Evolutionary conservation across 1,140 invertebrate genomes (phyloP), one percentile per base, ranked within the genome.

Genomic region (Campoletis sonorensis): DNA sequence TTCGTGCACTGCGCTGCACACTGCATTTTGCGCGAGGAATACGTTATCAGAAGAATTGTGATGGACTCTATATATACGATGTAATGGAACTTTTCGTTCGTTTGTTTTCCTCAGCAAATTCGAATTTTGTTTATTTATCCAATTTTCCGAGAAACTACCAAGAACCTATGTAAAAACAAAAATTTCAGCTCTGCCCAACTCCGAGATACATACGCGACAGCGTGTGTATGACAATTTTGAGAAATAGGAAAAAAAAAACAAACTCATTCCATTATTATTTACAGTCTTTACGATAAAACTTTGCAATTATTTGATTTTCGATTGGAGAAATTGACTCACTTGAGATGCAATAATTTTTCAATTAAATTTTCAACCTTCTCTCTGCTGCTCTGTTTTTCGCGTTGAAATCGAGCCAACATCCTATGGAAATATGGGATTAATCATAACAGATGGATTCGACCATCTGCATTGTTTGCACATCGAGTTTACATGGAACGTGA

Each of bases 1-100:
- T 26, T 67, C 61, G 21, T 27, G 8, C 13, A 58, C 61, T 58
- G 16, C 18, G 61, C 23, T 51, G 27, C 27, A 30, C 33, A 21
- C 33, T n/a, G 51, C n/a, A 30, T 26, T 70, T 54, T 54, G 18
- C 58, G 72, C 72, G 70, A 49, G 45, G 1, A 72, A 23, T 40
- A 16, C 7, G 16, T 21, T 1, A 8, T 13, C n/a, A 21, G 49
- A 33, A 49, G 26, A 58, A 58, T 75, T 49, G 45, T 51, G 37
- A 40, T 27, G 49, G 26, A 58, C 18, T 58, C 18, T 4, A n/a
- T n/a, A n/a, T n/a, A n/a, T n/a, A 58, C 21, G 13, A 4, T n/a
- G 54, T 13, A 58, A 58, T 58, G 54, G 10, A 58, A 1, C 1
- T 58, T 58, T 23, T n/a, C 5, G 16, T 58, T 4, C 54, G 21